Conservation (phyloP, 2,113 vertebrate species). For the Panurus biarmicus region DNA sequence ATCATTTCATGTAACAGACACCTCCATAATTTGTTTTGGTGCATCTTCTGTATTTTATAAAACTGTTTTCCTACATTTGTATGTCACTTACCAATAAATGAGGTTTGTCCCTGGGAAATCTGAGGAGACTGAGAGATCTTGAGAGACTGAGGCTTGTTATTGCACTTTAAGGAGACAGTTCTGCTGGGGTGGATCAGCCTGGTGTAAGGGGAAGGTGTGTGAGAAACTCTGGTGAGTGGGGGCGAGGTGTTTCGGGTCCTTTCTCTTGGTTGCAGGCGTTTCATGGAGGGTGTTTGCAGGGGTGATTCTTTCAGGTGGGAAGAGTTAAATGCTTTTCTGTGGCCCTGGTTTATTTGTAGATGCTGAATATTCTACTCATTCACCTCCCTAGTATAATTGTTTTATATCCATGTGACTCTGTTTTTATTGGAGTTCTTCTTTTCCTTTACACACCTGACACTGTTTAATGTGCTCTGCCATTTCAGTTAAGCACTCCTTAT, state of each 20-base stretch:
- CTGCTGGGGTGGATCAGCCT: background rate
- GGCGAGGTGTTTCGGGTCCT: background rate
- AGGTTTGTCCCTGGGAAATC: background rate
- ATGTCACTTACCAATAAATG: background rate
- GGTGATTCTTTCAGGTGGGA: background rate
- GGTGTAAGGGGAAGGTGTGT: background rate
- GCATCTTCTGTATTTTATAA: background rate
- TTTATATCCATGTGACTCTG: background rate
- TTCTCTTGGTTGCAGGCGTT: background rate
- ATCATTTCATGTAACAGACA: background rate
- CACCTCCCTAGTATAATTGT: background rate
- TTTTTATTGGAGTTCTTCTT: background rate
- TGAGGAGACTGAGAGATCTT: background rate
- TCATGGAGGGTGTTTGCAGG: background rate
- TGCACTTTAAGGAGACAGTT: background rate
- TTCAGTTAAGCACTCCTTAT: background rate
- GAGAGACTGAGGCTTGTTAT: background rate
- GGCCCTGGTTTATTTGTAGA: background rate
- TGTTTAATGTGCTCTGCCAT: background rate
- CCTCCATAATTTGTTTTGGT: background rate
- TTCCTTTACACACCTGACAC: background rate
- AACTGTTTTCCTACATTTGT: background rate
- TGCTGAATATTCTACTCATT: background rate
- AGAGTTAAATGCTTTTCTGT: background rate
- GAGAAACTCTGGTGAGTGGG: background rate